Conservation (phyloP, 2,113 vertebrate species). For the Smithornis capensis region DNA sequence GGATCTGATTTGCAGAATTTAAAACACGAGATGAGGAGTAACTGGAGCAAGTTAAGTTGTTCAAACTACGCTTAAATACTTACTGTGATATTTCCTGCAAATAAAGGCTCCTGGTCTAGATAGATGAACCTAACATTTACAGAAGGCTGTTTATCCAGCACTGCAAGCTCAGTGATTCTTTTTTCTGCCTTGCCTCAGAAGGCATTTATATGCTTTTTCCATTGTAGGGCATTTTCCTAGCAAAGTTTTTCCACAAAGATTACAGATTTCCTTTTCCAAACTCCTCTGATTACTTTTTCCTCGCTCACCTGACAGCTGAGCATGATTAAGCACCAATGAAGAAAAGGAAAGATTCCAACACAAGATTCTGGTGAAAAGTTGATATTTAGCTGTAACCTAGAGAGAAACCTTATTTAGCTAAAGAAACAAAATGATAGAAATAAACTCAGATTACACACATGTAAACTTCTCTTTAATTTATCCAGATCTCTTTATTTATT, state of each 20-base stretch:
- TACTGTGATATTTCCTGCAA: not conserved
- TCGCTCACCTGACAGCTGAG: not conserved
- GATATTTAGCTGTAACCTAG: not conserved
- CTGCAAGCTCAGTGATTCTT: not conserved
- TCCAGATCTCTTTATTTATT: not conserved
- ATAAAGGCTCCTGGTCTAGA: not conserved
- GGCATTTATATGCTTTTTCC: not conserved
- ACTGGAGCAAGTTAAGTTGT: not conserved
- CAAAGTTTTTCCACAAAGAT: not conserved
- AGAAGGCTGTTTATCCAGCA: not conserved
- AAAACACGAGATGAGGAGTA: not conserved
- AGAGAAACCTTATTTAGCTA: not conserved
- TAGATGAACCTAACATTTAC: not conserved
- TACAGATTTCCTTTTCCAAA: not conserved
- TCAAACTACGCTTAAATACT: not conserved
- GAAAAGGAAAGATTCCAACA: not conserved
- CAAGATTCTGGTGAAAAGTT: not conserved
- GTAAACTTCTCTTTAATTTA: not conserved
- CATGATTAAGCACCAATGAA: not conserved
- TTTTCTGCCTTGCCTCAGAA: not conserved
- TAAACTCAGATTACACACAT: not conserved
- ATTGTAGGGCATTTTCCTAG: not conserved
- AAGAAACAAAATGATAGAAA: not conserved
- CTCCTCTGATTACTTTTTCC: not conserved
- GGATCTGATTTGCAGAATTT: not conserved